Percentiles rank a stretch among this genome's conserved stretches.
Conservation (phyloP, 2,888 invertebrate genomes). For the Tetragnatha montana region DNA sequence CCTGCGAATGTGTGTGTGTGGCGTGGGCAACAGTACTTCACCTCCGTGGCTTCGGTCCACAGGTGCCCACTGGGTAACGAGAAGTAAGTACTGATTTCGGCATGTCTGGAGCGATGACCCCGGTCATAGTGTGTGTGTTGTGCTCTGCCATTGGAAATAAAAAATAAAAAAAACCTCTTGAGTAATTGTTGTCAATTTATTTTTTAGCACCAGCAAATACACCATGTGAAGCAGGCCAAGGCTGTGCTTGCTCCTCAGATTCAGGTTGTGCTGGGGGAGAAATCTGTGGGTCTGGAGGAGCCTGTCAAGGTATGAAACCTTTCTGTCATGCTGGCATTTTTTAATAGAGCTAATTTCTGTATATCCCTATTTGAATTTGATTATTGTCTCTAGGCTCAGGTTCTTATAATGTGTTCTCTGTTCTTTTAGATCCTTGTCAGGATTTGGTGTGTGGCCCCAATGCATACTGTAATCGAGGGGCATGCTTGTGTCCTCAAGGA, state of each 20-base stretch:
- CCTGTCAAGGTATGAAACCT: slow-evolving; percentile 59
- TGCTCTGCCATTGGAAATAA: no score
- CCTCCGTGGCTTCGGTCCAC: no score
- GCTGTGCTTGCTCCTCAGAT: slow-evolving; percentile 65
- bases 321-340: not conserved
- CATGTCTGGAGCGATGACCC: no score
- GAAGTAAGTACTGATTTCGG: no score
- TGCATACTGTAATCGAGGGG: slow-evolving; percentile 84
- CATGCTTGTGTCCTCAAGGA: slow-evolving; percentile 87
- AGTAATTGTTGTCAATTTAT: not conserved
- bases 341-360: no score
- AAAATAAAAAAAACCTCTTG: no score
- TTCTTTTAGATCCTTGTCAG: slow-evolving; percentile 82
- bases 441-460: slow-evolving; percentile 85
- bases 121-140: no score
- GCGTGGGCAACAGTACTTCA: no score
- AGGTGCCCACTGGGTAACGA: no score
- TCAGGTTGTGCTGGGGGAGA: slow-evolving; percentile 62
- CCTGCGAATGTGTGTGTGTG: no score
- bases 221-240: slow-evolving; percentile 66
- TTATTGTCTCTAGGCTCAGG: not conserved
- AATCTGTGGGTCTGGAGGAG: slow-evolving; percentile 61
- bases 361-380: not conserved
- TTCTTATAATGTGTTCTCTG: not conserved
- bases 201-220: slow-evolving; percentile 41